Percentiles rank a stretch among this genome's conserved stretches.
Conservation (phyloP, 2,797 vertebrate species). For the Pseudochaenichthys georgianus region DNA sequence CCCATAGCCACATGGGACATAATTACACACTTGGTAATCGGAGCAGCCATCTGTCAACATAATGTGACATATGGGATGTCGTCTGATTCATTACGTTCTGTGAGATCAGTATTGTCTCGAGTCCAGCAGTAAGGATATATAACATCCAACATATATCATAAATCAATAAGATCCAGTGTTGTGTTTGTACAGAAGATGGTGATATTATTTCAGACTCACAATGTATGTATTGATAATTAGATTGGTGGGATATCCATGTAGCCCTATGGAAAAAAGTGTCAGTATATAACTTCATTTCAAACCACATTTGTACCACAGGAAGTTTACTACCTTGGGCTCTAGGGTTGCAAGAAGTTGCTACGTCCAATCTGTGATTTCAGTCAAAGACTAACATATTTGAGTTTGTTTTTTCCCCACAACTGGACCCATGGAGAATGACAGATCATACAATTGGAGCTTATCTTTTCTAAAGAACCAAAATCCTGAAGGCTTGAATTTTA, state of each 20-base stretch:
- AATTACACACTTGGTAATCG: constrained; percentile 56
- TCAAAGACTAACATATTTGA: neutral
- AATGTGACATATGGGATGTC: constrained; percentile 19
- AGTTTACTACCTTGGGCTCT: neutral
- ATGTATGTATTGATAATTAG: too few relatives aligned
- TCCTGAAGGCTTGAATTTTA: too few relatives aligned
- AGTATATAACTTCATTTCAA: neutral
- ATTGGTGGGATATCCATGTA: too few relatives aligned
- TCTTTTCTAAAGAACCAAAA: too few relatives aligned
- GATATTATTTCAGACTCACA: neutral
- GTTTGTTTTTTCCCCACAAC: neutral
- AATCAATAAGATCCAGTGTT: neutral
- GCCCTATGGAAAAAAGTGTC: neutral
- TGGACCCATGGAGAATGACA: neutral
- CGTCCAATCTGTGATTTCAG: neutral
- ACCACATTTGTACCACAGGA: neutral
- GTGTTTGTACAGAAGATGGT: neutral
- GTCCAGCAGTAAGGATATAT: neutral
- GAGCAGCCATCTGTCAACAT: constrained; percentile 53
- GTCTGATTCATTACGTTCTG: constrained; percentile 15
- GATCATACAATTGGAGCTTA: neutral
- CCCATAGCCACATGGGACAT: constrained; percentile 26
- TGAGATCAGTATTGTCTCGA: neutral
- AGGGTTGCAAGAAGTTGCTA: neutral
- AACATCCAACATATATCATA: constrained; percentile 1